phyloP scores from a whole-genome alignment of 2,888 invertebrate genomes.

The Agrilus cyanescens region DNA sequence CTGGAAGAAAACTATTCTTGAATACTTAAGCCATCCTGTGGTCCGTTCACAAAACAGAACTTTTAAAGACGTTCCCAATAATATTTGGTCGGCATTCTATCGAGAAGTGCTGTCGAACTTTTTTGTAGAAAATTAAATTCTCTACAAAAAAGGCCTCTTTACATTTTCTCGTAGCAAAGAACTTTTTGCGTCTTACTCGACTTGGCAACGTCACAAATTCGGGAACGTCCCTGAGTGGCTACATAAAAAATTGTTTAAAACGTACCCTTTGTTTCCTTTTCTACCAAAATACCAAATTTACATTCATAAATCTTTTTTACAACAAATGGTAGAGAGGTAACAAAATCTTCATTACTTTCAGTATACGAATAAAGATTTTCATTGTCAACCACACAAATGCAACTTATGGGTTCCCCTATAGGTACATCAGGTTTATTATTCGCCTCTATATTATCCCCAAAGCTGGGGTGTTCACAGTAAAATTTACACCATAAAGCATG shows the following conservation, averaged over 20 bases:
- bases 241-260: background rate
- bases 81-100: too few relatives aligned
- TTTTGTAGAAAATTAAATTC: too few relatives aligned
- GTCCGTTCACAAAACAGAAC: too few relatives aligned
- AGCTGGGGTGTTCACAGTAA: constrained; percentile 45
- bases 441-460: constrained; percentile 28
- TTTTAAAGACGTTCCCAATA: too few relatives aligned
- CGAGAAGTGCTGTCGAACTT: too few relatives aligned
- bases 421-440: constrained; percentile 41
- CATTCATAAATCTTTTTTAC: constrained; percentile 76
- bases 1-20: too few relatives aligned
- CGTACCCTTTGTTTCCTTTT: constrained; percentile 46
- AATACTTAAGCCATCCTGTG: too few relatives aligned
- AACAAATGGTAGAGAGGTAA: constrained; percentile 67
- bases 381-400: constrained; percentile 62
- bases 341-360: constrained; percentile 70
- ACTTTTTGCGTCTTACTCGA: too few relatives aligned
- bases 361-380: constrained; percentile 68
- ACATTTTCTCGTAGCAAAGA: too few relatives aligned
- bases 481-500: constrained; percentile 67
- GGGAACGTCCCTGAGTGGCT: too few relatives aligned
- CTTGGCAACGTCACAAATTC: too few relatives aligned
- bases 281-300: constrained; percentile 74
- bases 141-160: too few relatives aligned
- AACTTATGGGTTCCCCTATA: constrained; percentile 44